Percentiles rank a stretch among this genome's conserved stretches.
phyloP scores from a whole-genome alignment of 1,140 invertebrate species.

The Callitettix versicolor region DNA sequence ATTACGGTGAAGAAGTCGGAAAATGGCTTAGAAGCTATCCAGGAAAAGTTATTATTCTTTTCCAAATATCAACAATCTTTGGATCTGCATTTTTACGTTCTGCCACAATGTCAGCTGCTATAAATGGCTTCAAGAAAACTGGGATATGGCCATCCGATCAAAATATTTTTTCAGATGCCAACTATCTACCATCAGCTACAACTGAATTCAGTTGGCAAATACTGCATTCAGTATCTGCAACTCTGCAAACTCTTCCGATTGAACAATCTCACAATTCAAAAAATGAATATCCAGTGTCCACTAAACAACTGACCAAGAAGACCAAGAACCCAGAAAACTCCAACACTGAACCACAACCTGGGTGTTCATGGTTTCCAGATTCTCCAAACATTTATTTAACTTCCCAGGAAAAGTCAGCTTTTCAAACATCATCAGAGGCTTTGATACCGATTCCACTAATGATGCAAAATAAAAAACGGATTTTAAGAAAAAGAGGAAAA shows the following conservation, averaged over 20 bases:
- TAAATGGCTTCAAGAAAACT: conserved; percentile 28
- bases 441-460: neutral
- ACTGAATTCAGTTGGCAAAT: conserved; percentile 1
- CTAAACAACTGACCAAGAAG: no score
- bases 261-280: neutral
- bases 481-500: neutral
- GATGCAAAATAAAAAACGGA: neutral
- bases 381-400: neutral
- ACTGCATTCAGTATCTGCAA: neutral
- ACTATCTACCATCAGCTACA: neutral
- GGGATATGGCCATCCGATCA: conserved; percentile 28
- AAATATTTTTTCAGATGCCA: conserved; percentile 22
- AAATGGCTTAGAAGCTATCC: conserved; percentile 32
- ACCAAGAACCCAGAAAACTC: neutral
- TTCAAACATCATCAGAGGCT: neutral
- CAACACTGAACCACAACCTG: neutral
- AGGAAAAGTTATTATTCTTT: conserved; percentile 26
- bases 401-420: neutral
- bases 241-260: neutral
- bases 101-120: conserved; percentile 27
- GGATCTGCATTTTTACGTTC: conserved; percentile 24
- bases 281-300: neutral
- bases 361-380: no score
- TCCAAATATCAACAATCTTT: conserved; percentile 25
- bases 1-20: conserved; percentile 27